Evolutionary conservation across 2,113 vertebrate species (phyloP).

Genomic region (Guaruba guarouba): DNA sequence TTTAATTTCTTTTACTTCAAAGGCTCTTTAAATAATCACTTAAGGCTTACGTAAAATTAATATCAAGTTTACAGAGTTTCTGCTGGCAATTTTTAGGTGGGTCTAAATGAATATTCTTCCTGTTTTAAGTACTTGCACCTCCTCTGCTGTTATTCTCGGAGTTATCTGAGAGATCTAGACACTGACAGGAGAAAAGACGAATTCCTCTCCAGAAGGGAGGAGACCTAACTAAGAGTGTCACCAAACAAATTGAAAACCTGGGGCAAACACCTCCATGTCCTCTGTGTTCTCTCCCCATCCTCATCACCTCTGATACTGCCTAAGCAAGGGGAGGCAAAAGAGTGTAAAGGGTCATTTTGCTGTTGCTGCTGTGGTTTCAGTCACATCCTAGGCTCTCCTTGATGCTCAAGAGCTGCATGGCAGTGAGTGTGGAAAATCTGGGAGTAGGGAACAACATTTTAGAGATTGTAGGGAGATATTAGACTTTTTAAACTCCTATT

Average conservation of each 20-base stretch:
- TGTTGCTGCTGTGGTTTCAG: background rate
- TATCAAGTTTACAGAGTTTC: background rate
- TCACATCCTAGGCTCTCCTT: background rate
- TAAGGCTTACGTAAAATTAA: background rate
- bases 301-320: rapidly evolving
- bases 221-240: background rate
- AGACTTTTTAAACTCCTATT: background rate
- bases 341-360: background rate
- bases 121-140: background rate
- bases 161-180: background rate
- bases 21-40: background rate
- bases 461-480: background rate
- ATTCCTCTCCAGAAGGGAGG: background rate
- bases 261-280: background rate
- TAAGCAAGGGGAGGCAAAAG: background rate
- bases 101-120: background rate
- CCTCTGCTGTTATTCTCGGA: background rate
- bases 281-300: background rate
- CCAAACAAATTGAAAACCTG: background rate
- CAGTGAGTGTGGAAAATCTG: background rate
- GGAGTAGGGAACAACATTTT: background rate
- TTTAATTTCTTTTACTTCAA: background rate
- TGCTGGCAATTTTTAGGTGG: background rate
- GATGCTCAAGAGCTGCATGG: background rate
- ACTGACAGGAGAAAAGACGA: background rate